phyloP scores from a whole-genome alignment of 2,797 vertebrate genomes.

The Octomys mimax region DNA sequence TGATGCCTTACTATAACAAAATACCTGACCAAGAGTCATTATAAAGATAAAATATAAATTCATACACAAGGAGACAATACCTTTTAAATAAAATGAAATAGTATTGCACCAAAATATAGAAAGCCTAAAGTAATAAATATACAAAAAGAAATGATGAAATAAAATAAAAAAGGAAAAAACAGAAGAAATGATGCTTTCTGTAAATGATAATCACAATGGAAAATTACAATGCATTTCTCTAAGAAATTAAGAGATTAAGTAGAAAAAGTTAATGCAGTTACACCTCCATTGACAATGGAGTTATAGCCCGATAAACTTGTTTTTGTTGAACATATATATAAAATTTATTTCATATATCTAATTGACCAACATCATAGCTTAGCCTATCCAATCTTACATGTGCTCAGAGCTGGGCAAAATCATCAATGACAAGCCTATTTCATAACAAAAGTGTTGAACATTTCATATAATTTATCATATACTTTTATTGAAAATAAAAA shows the following conservation, averaged over 20 bases:
- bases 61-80: slow-evolving; percentile 13
- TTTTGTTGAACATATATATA: not conserved
- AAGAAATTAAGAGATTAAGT: slow-evolving; percentile 21
- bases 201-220: slow-evolving; percentile 8
- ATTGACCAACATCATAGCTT: not conserved
- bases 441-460: not conserved
- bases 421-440: not conserved
- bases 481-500: not conserved
- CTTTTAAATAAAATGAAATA: slow-evolving; percentile 12
- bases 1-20: not conserved
- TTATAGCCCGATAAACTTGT: not conserved
- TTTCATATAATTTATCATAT: not conserved
- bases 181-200: not conserved
- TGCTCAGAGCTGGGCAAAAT: not conserved
- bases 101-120: not conserved
- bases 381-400: not conserved
- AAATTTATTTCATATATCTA: not conserved
- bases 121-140: slow-evolving; percentile 3
- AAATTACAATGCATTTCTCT: not conserved
- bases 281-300: not conserved
- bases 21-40: not conserved
- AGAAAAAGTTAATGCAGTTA: slow-evolving; percentile 27
- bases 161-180: not conserved
- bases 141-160: not conserved
- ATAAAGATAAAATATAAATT: slow-evolving; percentile 26